These are phyloP conservation scores for Ceratothoa steindachneri DNA, from an alignment of 2,888 invertebrate genomes.

Conservation along the genomic window DNA sequence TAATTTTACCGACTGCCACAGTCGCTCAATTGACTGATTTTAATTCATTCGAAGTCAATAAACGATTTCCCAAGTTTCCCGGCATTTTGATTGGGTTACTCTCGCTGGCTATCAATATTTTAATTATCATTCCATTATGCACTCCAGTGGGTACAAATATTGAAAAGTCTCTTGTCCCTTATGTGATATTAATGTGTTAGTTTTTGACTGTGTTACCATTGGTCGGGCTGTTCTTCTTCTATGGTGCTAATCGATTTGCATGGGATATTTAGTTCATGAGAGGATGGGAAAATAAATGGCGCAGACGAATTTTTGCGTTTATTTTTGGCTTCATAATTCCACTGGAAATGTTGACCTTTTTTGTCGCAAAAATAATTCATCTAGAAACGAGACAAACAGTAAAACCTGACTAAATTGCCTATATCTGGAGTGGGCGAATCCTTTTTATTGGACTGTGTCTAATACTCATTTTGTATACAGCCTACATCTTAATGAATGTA, in stretches of 20 bases:
- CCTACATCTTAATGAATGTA: background rate
- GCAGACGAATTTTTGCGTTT: background rate
- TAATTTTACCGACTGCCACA: background rate
- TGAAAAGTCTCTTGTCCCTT: background rate
- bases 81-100: background rate
- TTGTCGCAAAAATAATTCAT: background rate
- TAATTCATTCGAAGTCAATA: background rate
- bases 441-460: background rate
- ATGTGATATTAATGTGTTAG: background rate
- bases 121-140: background rate
- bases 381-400: background rate
- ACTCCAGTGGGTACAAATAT: background rate
- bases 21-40: constrained; percentile 1
- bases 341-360: background rate
- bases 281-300: background rate
- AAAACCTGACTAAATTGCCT: background rate
- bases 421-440: background rate
- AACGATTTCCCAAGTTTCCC: background rate
- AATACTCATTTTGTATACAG: background rate
- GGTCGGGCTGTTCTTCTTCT: background rate
- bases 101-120: background rate
- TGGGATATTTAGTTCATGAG: constrained; percentile 1
- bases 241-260: background rate
- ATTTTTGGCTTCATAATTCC: background rate
- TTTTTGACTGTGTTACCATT: background rate